Percentiles rank a stretch among this genome's conserved stretches.
Conservation (phyloP, 2,113 vertebrate genomes). For the Callionymus lyra region DNA sequence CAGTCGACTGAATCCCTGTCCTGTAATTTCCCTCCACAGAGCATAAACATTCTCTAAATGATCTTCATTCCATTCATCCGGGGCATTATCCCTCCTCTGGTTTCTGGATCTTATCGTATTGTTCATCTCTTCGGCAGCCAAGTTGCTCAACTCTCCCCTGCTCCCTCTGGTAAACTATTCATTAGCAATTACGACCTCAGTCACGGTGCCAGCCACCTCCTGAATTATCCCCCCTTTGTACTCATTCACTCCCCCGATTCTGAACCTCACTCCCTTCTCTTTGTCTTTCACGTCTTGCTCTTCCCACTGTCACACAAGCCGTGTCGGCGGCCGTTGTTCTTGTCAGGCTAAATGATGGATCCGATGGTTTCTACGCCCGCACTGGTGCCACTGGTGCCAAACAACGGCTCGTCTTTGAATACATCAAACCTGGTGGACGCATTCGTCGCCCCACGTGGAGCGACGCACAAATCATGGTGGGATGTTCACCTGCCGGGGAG, state of each 20-base stretch:
- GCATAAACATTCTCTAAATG: constrained; percentile 50
- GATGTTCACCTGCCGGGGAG: constrained; percentile 21
- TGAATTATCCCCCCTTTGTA: constrained; percentile 3
- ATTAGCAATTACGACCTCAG: constrained; percentile 36
- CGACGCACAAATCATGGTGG: constrained; percentile 26
- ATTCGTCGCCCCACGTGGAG: no score
- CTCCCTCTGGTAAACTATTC: constrained; percentile 30
- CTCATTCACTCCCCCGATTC: constrained; percentile 11
- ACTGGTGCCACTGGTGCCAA: constrained; percentile 50
- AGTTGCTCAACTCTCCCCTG: constrained; percentile 15
- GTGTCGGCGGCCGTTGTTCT: constrained; percentile 40
- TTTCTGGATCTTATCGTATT: no score
- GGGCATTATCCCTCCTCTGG: constrained; percentile 29
- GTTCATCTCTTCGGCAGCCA: constrained; percentile 16
- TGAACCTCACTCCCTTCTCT: constrained; percentile 24
- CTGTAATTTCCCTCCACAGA: constrained; percentile 59
- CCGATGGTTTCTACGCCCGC: constrained; percentile 50
- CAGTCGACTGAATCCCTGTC: constrained; percentile 30
- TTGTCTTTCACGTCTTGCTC: constrained; percentile 27
- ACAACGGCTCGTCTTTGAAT: no score
- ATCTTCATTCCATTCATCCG: constrained; percentile 40
- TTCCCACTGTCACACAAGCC: constrained; percentile 1
- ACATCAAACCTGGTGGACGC: constrained; percentile 23
- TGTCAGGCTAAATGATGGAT: constrained; percentile 60
- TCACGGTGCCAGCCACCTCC: constrained; percentile 27